These are phyloP conservation scores for Pristionchus entomophagus DNA, from an alignment of 2,888 invertebrate species.

Conservation along the genomic window DNA sequence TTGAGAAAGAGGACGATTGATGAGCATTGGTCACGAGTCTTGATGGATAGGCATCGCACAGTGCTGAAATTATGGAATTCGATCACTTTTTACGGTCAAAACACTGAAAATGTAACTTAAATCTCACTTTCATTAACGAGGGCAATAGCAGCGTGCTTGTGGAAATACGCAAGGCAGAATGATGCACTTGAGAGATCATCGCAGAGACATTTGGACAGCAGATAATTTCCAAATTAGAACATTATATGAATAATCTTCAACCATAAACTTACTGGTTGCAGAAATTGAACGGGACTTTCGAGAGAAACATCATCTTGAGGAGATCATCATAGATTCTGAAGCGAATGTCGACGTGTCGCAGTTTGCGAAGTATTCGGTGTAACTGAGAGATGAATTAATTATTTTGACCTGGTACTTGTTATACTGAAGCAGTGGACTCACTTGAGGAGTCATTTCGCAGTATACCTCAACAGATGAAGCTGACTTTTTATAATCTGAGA, in stretches of 20 bases:
- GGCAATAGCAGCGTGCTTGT: not conserved
- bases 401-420: too few relatives aligned
- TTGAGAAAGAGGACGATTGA: not conserved
- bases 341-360: not conserved
- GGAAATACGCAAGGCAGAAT: not conserved
- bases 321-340: slow-evolving; percentile 9
- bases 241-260: too few relatives aligned
- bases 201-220: slow-evolving; percentile 1
- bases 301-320: not conserved
- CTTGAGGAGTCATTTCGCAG: not conserved
- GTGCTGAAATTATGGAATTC: not conserved
- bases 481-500: too few relatives aligned
- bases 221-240: not conserved
- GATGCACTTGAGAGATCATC: not conserved
- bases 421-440: too few relatives aligned
- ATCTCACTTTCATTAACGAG: not conserved
- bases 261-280: not conserved
- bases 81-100: too few relatives aligned
- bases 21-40: not conserved
- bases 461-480: too few relatives aligned
- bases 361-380: not conserved
- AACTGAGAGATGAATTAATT: too few relatives aligned
- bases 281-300: not conserved
- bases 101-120: too few relatives aligned
- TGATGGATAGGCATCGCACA: not conserved